These are phyloP conservation scores for Peromyscus nudipes DNA, from an alignment of 2,797 vertebrate species.

Conservation along the genomic window DNA sequence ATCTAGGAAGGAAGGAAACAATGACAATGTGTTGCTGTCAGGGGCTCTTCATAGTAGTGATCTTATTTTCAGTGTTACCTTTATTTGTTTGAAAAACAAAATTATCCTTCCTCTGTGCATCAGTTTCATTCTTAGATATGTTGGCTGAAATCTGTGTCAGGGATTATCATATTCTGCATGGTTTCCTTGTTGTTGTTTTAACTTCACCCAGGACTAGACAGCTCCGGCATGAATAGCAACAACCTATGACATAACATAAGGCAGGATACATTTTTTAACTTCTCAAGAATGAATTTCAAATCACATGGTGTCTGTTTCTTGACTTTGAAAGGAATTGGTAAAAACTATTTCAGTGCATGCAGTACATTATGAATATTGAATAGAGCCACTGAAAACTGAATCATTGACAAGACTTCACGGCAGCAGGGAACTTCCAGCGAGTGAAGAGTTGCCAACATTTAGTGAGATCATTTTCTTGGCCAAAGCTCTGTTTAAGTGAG, in stretches of 20 bases:
- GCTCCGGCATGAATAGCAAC: not conserved
- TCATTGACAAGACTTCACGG: not conserved
- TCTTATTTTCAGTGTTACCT: not conserved
- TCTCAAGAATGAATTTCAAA: not conserved
- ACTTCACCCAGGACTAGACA: not conserved
- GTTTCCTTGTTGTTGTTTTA: not conserved
- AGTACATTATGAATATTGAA: not conserved
- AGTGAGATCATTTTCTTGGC: not conserved
- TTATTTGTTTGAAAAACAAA: not conserved
- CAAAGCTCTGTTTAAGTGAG: not conserved
- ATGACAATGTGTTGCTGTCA: not conserved
- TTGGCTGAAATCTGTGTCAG: not conserved
- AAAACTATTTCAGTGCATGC: not conserved
- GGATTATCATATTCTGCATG: fast-evolving
- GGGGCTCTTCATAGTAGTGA: not conserved
- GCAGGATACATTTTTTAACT: not conserved
- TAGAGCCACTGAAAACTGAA: not conserved
- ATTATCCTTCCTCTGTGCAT: not conserved
- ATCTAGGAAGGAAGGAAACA: not conserved
- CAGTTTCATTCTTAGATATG: not conserved
- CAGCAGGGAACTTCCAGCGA: not conserved
- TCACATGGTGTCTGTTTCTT: not conserved
- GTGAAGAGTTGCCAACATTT: not conserved
- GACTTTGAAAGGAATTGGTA: not conserved
- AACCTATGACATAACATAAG: not conserved